Evolutionary conservation across 2,888 invertebrate genomes (phyloP).

Genomic region (Limulus polyphemus): DNA sequence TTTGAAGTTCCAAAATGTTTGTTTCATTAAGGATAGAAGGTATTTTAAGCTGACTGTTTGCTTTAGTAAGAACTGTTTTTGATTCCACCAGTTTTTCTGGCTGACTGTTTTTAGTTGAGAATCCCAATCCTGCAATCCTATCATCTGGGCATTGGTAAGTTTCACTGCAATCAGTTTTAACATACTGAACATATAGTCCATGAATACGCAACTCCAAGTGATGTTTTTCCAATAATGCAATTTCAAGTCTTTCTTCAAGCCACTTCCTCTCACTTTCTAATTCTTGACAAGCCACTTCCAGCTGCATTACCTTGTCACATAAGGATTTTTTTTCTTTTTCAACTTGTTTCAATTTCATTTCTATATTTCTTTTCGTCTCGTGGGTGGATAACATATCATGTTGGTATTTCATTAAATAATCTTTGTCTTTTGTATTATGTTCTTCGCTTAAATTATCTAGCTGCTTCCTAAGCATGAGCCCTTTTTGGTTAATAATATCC

Average conservation of each 20-base stretch:
- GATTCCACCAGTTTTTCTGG: too few species aligned
- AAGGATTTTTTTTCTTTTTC: conserved; percentile 17
- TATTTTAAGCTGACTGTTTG: conserved; percentile 7
- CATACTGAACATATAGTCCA: conserved; percentile 1
- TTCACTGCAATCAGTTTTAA: not conserved
- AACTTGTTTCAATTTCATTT: conserved; percentile 16
- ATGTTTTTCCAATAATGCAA: conserved; percentile 14
- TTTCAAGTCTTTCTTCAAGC: conserved; percentile 14
- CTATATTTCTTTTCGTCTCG: conserved; percentile 3
- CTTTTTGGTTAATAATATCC: too few species aligned
- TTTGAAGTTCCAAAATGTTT: conserved; percentile 27
- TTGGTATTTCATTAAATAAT: too few species aligned
- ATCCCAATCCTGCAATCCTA: too few species aligned
- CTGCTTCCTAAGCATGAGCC: too few species aligned
- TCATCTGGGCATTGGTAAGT: too few species aligned
- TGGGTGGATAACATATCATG: too few species aligned
- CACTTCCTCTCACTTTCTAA: conserved; percentile 12
- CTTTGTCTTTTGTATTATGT: too few species aligned
- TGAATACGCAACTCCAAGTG: conserved; percentile 14
- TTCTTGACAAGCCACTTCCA: conserved; percentile 18
- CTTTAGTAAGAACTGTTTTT: too few species aligned
- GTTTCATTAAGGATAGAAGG: conserved; percentile 26
- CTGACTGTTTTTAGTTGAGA: too few species aligned
- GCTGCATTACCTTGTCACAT: conserved; percentile 11
- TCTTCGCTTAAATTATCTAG: too few species aligned